Percentiles rank a stretch among this genome's conserved stretches.
These are phyloP conservation scores for Noctua pronuba DNA, from an alignment of 2,888 invertebrate genomes.

Conservation along the genomic window DNA sequence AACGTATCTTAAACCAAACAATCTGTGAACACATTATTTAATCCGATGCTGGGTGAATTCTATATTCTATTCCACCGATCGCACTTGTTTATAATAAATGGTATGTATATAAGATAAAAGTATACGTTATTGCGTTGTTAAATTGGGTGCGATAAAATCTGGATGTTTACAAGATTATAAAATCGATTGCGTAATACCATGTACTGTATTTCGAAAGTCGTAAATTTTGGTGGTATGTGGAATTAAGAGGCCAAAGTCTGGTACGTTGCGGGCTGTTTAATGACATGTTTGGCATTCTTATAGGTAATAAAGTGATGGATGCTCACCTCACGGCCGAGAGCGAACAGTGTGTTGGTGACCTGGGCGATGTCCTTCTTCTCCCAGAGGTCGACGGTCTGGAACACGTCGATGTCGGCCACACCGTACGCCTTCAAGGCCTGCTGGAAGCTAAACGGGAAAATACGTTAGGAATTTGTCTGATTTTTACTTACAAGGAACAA, in stretches of 20 bases:
- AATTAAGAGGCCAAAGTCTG: slow-evolving; percentile 24
- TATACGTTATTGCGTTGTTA: slow-evolving; percentile 49
- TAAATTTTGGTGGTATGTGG: slow-evolving; percentile 42
- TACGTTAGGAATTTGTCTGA: slow-evolving; percentile 2
- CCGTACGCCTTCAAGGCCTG: slow-evolving; percentile 96
- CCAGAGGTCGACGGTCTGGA: slow-evolving; percentile 99
- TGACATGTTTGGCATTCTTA: slow-evolving; percentile 30
- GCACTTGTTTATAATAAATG: slow-evolving; percentile 66
- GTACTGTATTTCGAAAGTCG: slow-evolving; percentile 41
- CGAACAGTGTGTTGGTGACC: slow-evolving; percentile 96
- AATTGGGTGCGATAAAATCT: slow-evolving; percentile 50
- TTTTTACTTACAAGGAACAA: background rate
- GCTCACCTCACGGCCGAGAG: slow-evolving; percentile 95
- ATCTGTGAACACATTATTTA: slow-evolving; percentile 81
- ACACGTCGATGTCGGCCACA: slow-evolving; percentile 97
- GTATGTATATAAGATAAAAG: slow-evolving; percentile 49
- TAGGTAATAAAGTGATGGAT: slow-evolving; percentile 10
- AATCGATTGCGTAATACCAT: slow-evolving; percentile 61
- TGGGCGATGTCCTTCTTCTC: slow-evolving; percentile 97
- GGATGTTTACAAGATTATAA: slow-evolving; percentile 59
- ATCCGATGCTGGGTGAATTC: slow-evolving; percentile 57
- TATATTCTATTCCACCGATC: slow-evolving; percentile 43
- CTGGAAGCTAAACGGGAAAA: slow-evolving; percentile 92
- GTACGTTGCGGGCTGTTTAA: slow-evolving; percentile 19
- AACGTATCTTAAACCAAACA: slow-evolving; percentile 82